Evolutionary conservation across 2,888 invertebrate genomes (phyloP).

Genomic region (Dynastes maya): DNA sequence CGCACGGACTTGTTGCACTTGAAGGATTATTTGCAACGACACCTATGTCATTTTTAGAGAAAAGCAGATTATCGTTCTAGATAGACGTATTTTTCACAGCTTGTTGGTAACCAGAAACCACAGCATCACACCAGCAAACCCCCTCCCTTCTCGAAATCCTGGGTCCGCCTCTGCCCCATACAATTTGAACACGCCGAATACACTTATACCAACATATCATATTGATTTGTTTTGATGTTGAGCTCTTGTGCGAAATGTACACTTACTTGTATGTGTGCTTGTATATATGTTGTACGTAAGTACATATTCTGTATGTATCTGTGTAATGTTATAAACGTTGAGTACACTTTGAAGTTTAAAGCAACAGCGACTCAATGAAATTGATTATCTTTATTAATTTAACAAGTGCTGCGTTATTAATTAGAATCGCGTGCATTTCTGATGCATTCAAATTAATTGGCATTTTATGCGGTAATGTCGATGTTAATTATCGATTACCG

Average conservation of each 20-base stretch:
- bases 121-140: too few relatives aligned
- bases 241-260: background rate
- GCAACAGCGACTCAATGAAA: background rate
- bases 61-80: too few relatives aligned
- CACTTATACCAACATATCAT: background rate
- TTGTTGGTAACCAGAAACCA: too few relatives aligned
- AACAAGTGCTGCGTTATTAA: conserved; percentile 4
- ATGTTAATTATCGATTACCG: too few relatives aligned
- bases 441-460: background rate
- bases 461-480: background rate
- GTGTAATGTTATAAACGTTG: background rate
- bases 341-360: background rate
- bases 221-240: conserved; percentile 2
- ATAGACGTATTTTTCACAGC: too few relatives aligned
- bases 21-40: too few relatives aligned
- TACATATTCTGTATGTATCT: background rate
- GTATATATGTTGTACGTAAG: background rate
- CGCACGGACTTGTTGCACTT: too few relatives aligned
- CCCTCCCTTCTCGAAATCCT: too few relatives aligned
- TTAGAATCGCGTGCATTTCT: conserved; percentile 4
- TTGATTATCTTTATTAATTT: conserved; percentile 8
- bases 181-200: too few relatives aligned
- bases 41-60: too few relatives aligned
- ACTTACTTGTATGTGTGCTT: too few relatives aligned
- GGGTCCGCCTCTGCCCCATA: too few relatives aligned